Evolutionary conservation across 1,140 invertebrate species (phyloP).

Genomic region (Drosophila auraria): DNA sequence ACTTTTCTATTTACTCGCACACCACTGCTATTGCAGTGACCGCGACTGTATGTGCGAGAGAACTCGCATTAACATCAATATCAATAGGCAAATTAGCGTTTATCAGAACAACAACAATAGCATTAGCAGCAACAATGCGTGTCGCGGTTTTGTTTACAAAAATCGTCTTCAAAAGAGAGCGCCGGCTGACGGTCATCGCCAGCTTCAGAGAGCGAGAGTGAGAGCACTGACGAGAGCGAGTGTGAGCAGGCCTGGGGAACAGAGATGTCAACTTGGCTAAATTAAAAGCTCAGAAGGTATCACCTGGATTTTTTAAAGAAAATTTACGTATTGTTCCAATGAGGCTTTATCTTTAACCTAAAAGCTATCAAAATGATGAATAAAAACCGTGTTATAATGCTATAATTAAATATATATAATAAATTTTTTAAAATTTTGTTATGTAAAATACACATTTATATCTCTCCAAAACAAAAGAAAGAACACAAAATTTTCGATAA

Average conservation of each 20-base stretch:
- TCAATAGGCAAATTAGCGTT: conserved; percentile 73
- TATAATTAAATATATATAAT: too few species aligned
- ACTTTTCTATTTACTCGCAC: background rate
- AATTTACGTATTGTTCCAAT: too few species aligned
- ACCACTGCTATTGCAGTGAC: background rate
- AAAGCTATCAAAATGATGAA: too few species aligned
- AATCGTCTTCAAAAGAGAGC: conserved; percentile 55
- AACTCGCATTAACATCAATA: conserved; percentile 40
- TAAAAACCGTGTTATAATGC: too few species aligned
- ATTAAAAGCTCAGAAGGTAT: background rate
- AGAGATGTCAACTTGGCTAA: conserved; percentile 25
- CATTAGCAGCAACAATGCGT: conserved; percentile 47
- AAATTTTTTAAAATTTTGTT: too few species aligned
- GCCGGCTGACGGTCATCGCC: conserved; percentile 30
- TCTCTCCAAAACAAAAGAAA: too few species aligned
- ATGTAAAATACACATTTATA: too few species aligned
- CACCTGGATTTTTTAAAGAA: too few species aligned
- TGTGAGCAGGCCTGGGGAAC: conserved; percentile 8
- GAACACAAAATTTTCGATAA: too few species aligned
- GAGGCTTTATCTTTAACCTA: too few species aligned
- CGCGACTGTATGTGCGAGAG: conserved; percentile 15
- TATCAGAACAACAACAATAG: conserved; percentile 58
- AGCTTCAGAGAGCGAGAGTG: conserved; percentile 20
- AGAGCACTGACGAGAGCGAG: conserved; percentile 5
- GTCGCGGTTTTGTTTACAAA: conserved; percentile 70